Evolutionary conservation across 2,888 invertebrate genomes (phyloP), one percentile per base, ranked within the genome.

Genomic region (Aleiodes alternator): DNA sequence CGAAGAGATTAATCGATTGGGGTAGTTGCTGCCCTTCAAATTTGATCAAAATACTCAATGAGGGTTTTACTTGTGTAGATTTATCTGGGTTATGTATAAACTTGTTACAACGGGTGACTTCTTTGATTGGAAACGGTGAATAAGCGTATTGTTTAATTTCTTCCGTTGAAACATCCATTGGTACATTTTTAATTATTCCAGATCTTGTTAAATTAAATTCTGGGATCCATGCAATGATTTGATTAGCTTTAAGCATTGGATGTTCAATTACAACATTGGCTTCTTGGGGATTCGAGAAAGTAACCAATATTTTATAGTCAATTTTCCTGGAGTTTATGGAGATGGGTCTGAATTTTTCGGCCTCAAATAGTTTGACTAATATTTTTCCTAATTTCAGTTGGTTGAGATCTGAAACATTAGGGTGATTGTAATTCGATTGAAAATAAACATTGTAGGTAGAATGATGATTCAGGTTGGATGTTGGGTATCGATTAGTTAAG

Each of bases 181-280:
- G 59, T 2, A 59, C 34, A 34, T 31, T 31, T 59, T 59, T 29
- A 5, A 59, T 31, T 5, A 59, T 11, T 7, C 59, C 59, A 4
- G 31, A 34, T 1, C 59, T 31, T 4, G 34, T 9, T n/a, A 59
- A n/a, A n/a, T 59, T 59, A 31, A 59, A 59, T 59, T 59, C 59
- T n/a, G 59, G 59, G 34, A 59, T 59, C 12, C 34, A 59, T 3
- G 59, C 59, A 9, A 59, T 59, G 11, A 59, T 59, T 31, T 59
- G 29, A 7, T 59, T 11, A 3, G 59, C n/a, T 34, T 31, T 9
- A 14, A 59, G 59, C 12, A 12, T 14, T 12, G 59, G 31, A 14
- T 59, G 59, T 12, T 59, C 14, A 31, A 59, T 59, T 5, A 59
- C 59, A 6, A 34, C 4, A 9, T 59, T 59, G 12, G 59, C 34